These are phyloP conservation scores for Terrapene triunguis DNA, from an alignment of 2,113 vertebrate species.

Conservation along the genomic window DNA sequence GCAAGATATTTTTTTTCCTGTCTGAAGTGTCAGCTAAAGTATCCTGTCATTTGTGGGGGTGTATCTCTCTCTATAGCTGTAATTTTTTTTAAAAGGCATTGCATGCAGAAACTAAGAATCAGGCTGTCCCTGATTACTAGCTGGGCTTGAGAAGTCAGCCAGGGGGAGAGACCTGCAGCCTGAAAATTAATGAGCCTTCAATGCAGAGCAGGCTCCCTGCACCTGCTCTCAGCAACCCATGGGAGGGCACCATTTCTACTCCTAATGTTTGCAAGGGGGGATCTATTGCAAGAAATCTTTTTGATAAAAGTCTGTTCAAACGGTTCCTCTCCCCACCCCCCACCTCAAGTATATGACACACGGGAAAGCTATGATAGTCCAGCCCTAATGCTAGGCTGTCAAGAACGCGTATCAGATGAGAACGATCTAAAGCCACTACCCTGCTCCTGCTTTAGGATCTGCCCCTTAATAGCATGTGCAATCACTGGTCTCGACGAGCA, in stretches of 20 bases:
- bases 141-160: not conserved
- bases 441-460: accelerated
- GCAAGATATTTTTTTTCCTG: not conserved
- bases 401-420: not conserved
- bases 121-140: not conserved
- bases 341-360: no score
- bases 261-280: not conserved
- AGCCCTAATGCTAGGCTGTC: not conserved
- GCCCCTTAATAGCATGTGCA: not conserved
- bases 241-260: not conserved
- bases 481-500: not conserved
- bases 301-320: not conserved
- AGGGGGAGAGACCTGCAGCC: no score
- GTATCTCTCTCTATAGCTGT: not conserved
- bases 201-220: no score
- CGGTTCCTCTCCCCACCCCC: not conserved
- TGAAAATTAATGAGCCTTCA: not conserved
- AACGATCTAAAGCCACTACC: not conserved
- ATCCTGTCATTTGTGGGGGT: not conserved
- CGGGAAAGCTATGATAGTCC: no score
- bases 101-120: no score
- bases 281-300: not conserved
- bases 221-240: not conserved
- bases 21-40: not conserved
- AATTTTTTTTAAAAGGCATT: not conserved